phyloP scores from a whole-genome alignment of 2,888 invertebrate species.

The Drosophila anceps region DNA sequence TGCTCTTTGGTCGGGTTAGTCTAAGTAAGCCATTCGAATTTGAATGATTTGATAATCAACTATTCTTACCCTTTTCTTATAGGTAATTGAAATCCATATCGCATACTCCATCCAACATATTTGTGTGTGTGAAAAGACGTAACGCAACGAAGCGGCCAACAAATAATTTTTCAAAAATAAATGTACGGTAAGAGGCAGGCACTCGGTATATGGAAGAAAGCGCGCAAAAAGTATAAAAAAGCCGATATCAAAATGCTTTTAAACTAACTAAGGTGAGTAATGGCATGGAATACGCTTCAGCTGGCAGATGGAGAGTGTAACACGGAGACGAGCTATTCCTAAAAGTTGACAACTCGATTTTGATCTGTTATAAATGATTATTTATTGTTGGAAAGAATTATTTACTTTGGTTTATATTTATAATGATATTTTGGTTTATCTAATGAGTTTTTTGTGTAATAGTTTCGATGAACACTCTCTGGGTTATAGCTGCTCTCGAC shows the following conservation, averaged over 20 bases:
- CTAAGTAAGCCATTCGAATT: background rate
- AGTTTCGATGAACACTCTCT: background rate
- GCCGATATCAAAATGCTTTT: constrained; percentile 40
- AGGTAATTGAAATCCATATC: constrained; percentile 33
- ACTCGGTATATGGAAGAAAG: constrained; percentile 52
- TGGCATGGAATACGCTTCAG: background rate
- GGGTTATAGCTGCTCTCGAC: background rate
- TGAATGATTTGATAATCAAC: background rate
- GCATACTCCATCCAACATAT: constrained; percentile 14
- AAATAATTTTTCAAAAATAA: constrained; percentile 61
- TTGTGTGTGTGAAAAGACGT: constrained; percentile 23
- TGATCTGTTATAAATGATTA: background rate
- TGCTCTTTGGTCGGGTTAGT: background rate
- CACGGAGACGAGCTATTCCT: background rate
- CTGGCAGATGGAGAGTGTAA: constrained; percentile 19
- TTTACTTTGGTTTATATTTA: background rate
- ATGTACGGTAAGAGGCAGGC: constrained; percentile 62
- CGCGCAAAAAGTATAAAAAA: constrained; percentile 56
- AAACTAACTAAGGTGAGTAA: constrained; percentile 36
- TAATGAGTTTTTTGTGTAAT: background rate
- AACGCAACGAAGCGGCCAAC: constrained; percentile 35
- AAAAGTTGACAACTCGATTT: constrained; percentile 3
- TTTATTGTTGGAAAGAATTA: background rate
- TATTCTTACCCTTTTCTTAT: background rate
- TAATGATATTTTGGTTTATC: background rate